Conservation (phyloP, 2,888 invertebrate species). For the Tiliacea aurago region DNA sequence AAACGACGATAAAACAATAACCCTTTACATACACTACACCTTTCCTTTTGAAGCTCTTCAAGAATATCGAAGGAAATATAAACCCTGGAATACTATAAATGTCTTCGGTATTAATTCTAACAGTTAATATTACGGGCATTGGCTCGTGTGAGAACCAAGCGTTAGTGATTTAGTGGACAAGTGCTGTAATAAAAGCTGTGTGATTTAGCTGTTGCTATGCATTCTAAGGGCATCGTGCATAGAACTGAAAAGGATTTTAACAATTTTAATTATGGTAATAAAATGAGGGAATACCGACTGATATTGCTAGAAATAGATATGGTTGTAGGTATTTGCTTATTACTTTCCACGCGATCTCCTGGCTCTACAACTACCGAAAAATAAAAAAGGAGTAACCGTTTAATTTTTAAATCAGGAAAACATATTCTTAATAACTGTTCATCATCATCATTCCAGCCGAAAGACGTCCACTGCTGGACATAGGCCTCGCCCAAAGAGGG, state of each 20-base stretch:
- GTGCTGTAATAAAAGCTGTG: slow-evolving; percentile 45
- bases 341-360: too few species aligned
- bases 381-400: too few species aligned
- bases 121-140: slow-evolving; percentile 18
- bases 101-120: slow-evolving; percentile 31
- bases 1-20: too few species aligned
- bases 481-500: too few species aligned
- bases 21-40: too few species aligned
- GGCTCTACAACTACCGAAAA: too few species aligned
- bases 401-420: too few species aligned
- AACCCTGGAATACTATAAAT: slow-evolving; percentile 19
- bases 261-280: slow-evolving; percentile 9
- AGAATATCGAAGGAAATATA: slow-evolving; percentile 21
- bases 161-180: slow-evolving; percentile 60
- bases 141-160: slow-evolving; percentile 31
- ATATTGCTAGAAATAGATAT: too few species aligned
- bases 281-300: background rate
- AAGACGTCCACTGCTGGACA: too few species aligned
- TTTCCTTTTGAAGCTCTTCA: background rate
- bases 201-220: slow-evolving; percentile 37
- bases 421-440: too few species aligned
- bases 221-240: background rate
- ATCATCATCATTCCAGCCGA: too few species aligned
- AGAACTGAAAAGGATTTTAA: background rate
- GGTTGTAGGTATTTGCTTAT: too few species aligned